Evolutionary conservation across 2,888 invertebrate species (phyloP).

Genomic region (Andrena camellia): DNA sequence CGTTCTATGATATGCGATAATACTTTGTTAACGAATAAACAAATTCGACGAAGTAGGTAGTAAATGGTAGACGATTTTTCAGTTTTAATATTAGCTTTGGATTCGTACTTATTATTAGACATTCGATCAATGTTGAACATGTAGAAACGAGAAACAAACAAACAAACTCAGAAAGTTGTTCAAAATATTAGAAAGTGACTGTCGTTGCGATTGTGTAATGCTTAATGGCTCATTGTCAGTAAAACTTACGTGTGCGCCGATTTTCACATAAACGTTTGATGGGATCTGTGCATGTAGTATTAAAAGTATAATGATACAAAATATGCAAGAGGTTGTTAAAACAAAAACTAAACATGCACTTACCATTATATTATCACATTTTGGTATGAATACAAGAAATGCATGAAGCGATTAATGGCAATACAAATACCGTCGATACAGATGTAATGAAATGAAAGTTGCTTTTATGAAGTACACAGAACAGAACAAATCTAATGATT

Average conservation of each 20-base stretch:
- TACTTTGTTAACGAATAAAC: slow-evolving; percentile 46
- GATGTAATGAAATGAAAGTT: not conserved
- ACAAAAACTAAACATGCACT: slow-evolving; percentile 10
- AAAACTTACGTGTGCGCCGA: slow-evolving; percentile 41
- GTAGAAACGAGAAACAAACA: slow-evolving; percentile 47
- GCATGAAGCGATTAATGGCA: slow-evolving; percentile 32
- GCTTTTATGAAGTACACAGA: not conserved
- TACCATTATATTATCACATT: slow-evolving; percentile 3
- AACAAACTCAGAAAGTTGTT: slow-evolving; percentile 39
- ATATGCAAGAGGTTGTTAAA: not conserved
- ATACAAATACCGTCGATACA: slow-evolving; percentile 4
- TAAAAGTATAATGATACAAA: slow-evolving; percentile 11
- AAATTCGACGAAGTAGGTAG: slow-evolving; percentile 63
- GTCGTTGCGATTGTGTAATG: slow-evolving; percentile 35
- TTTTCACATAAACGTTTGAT: slow-evolving; percentile 69
- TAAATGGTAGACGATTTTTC: slow-evolving; percentile 57
- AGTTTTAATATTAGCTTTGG: slow-evolving; percentile 48
- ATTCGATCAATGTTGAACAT: slow-evolving; percentile 54
- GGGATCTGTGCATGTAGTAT: slow-evolving; percentile 62
- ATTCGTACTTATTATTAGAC: slow-evolving; percentile 55
- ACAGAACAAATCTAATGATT: not conserved
- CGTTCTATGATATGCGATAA: slow-evolving; percentile 59
- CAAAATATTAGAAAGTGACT: slow-evolving; percentile 18
- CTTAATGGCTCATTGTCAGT: slow-evolving; percentile 20
- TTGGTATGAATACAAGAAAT: slow-evolving; percentile 5